Evolutionary conservation across 2,888 invertebrate species (phyloP).

Genomic region (Crepidodera aurea): DNA sequence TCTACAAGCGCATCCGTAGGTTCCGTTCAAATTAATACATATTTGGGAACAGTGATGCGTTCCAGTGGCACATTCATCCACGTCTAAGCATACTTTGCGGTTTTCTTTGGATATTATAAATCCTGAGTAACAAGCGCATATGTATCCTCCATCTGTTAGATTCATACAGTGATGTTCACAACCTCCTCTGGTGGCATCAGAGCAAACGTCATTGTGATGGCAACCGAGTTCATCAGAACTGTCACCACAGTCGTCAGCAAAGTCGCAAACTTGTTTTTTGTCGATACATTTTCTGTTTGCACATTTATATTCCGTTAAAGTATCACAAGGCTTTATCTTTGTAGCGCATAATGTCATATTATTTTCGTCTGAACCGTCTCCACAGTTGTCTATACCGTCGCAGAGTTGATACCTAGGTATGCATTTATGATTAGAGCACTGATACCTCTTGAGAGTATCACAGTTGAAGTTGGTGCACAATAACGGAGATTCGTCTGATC

Average conservation of each 20-base stretch:
- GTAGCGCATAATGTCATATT: conserved; percentile 88
- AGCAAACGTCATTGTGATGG: conserved; percentile 73
- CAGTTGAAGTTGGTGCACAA: conserved; percentile 88
- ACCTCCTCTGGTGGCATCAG: conserved; percentile 72
- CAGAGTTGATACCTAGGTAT: conserved; percentile 88
- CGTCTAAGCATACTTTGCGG: conserved; percentile 85
- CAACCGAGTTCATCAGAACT: conserved; percentile 91
- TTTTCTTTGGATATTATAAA: conserved; percentile 83
- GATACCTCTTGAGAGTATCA: conserved; percentile 83
- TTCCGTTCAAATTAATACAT: conserved; percentile 91
- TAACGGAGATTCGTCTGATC: conserved; percentile 82
- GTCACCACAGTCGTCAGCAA: conserved; percentile 90
- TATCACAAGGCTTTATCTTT: conserved; percentile 79
- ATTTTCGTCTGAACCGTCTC: conserved; percentile 95
- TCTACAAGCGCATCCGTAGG: conserved; percentile 85
- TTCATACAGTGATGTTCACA: conserved; percentile 93
- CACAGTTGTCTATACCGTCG: conserved; percentile 92
- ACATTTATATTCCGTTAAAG: conserved; percentile 84
- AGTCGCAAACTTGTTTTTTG: conserved; percentile 82
- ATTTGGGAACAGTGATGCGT: conserved; percentile 92
- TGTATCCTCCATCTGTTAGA: conserved; percentile 82
- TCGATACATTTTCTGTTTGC: conserved; percentile 87
- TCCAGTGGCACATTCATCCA: conserved; percentile 87
- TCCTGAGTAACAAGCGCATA: conserved; percentile 89
- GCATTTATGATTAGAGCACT: conserved; percentile 89